These are phyloP conservation scores for Rhagologus leucostigma DNA, from an alignment of 2,113 vertebrate genomes.

Conservation along the genomic window DNA sequence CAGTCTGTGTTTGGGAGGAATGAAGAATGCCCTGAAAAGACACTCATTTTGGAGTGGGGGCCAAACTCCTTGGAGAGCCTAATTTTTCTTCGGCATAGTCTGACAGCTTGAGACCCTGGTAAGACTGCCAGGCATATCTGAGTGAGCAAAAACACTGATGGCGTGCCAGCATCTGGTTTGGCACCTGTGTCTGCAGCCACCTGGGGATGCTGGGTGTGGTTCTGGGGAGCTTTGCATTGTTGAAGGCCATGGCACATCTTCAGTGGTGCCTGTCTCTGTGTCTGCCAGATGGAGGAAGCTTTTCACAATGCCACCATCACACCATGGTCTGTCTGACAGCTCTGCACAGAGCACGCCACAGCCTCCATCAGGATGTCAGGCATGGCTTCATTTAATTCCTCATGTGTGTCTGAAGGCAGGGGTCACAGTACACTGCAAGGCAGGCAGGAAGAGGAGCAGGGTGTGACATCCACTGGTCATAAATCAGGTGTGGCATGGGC, in stretches of 20 bases:
- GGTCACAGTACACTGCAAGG: neutral
- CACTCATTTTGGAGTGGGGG: neutral
- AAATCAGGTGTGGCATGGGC: neutral
- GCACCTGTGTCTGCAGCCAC: neutral
- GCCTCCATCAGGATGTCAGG: fast-evolving
- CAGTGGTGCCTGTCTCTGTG: neutral
- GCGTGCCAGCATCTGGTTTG: neutral
- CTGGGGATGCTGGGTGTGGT: no score
- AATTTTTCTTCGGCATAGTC: neutral
- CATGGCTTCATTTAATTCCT: neutral
- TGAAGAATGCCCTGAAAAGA: neutral
- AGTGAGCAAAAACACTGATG: neutral
- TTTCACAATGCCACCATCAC: neutral
- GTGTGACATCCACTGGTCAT: neutral
- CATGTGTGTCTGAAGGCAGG: neutral
- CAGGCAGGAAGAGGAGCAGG: neutral
- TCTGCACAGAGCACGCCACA: fast-evolving
- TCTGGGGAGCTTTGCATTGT: neutral
- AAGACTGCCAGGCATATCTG: neutral
- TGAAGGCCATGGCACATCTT: neutral
- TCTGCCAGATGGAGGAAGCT: neutral
- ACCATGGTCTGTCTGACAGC: neutral
- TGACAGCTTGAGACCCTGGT: neutral
- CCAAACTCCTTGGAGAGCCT: neutral
- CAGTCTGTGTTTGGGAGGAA: neutral